These are phyloP conservation scores for Salminus brasiliensis DNA, from an alignment of 2,113 vertebrate species.

Conservation along the genomic window DNA sequence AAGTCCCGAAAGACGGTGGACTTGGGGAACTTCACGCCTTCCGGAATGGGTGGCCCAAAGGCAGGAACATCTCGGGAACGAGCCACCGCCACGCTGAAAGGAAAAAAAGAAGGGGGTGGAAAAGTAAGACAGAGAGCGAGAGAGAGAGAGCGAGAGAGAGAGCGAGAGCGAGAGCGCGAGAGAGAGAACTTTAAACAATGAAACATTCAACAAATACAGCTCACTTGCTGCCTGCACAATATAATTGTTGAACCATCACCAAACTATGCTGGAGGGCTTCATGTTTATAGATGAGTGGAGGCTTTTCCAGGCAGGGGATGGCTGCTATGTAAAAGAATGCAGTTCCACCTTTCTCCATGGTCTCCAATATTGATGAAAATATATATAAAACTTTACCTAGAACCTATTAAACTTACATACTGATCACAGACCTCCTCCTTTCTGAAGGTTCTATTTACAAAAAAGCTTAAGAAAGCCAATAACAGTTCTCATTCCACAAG, in stretches of 20 bases:
- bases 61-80: conserved; percentile 96
- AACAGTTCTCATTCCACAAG: not conserved
- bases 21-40: conserved; percentile 94
- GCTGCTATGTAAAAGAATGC: not conserved
- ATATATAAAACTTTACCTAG: not conserved
- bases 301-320: not conserved
- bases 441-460: not conserved
- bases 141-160: not conserved
- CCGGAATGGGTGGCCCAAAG: conserved; percentile 95
- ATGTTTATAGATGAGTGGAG: conserved; percentile 40
- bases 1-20: conserved; percentile 99
- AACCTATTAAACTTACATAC: not conserved
- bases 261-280: conserved; percentile 15
- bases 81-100: conserved; percentile 89
- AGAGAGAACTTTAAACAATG: conserved; percentile 25
- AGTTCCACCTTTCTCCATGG: conserved; percentile 4
- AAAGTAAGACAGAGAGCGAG: not conserved
- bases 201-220: not conserved
- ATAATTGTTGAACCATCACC: conserved; percentile 32
- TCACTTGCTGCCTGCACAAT: not conserved
- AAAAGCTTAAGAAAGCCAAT: not conserved
- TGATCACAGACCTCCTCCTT: no score
- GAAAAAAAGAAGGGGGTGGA: conserved; percentile 31
- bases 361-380: not conserved
- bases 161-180: not conserved